Conservation (phyloP, 2,797 vertebrate species). For the Phalanger gymnotis region DNA sequence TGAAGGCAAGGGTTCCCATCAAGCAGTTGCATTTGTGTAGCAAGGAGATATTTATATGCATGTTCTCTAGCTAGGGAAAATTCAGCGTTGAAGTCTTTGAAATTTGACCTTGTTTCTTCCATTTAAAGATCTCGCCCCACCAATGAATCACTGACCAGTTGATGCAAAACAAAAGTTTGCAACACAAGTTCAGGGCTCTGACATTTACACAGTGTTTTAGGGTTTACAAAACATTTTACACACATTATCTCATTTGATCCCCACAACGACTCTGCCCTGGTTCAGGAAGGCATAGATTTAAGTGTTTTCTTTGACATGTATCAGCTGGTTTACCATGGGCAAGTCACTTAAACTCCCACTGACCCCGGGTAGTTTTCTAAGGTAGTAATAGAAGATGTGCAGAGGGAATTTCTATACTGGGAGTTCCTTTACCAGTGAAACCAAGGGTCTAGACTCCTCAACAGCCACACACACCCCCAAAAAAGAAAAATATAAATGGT, state of each 20-base stretch:
- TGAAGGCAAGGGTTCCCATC: background rate
- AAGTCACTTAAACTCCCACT: background rate
- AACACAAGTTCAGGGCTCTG: slow-evolving; percentile 1
- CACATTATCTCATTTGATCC: background rate
- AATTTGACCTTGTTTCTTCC: slow-evolving; percentile 56
- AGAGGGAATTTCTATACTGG: background rate
- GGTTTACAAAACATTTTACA: background rate
- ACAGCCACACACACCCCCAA: background rate
- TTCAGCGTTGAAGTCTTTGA: slow-evolving; percentile 48
- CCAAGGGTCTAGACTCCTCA: background rate
- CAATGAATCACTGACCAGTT: background rate
- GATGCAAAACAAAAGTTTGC: slow-evolving; percentile 12
- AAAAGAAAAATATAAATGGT: background rate
- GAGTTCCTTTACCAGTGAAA: background rate
- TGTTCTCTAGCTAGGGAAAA: slow-evolving; percentile 37
- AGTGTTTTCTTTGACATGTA: background rate
- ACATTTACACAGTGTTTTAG: background rate
- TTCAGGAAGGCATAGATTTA: background rate
- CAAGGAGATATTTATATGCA: slow-evolving; percentile 36
- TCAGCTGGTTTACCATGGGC: background rate
- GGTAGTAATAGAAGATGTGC: background rate
- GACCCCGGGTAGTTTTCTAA: background rate
- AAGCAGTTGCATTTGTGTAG: slow-evolving; percentile 58
- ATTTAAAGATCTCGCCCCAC: slow-evolving; percentile 52
- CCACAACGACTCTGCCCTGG: background rate